phyloP scores from a whole-genome alignment of 2,888 invertebrate genomes.

The Brenthis daphne region DNA sequence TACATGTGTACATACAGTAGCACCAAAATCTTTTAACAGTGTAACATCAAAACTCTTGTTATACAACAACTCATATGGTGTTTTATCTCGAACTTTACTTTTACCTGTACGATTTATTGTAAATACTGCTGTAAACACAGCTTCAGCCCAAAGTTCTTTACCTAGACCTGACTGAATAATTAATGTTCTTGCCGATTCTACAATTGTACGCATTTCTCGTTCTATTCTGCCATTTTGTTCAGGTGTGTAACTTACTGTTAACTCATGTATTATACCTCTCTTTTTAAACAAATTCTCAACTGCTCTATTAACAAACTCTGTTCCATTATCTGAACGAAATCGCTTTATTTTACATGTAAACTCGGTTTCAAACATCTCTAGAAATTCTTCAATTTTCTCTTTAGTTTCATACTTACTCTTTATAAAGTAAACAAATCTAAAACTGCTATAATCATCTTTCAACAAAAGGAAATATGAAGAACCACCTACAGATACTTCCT shows the following conservation, averaged over 20 bases:
- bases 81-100: constrained; percentile 11
- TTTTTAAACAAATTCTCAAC: constrained; percentile 39
- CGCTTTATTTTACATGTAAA: constrained; percentile 43
- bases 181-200: constrained; percentile 29
- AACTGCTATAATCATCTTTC: too few relatives aligned
- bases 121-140: constrained; percentile 18
- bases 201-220: constrained; percentile 49
- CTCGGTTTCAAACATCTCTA: constrained; percentile 38
- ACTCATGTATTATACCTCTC: constrained; percentile 47
- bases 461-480: too few relatives aligned
- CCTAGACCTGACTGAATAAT: not conserved
- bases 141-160: constrained; percentile 15
- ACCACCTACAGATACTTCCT: too few relatives aligned
- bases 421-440: too few relatives aligned
- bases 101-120: constrained; percentile 16
- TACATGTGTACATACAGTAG: constrained; percentile 6
- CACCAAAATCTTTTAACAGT: constrained; percentile 11
- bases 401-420: too few relatives aligned
- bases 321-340: constrained; percentile 47
- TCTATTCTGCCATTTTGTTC: constrained; percentile 56
- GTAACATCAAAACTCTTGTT: constrained; percentile 14
- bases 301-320: constrained; percentile 46
- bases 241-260: constrained; percentile 48
- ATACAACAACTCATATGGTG: constrained; percentile 22
- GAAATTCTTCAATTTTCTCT: not conserved